A percentile compares a stretch with the other conserved stretches of the same genome.
These are phyloP conservation scores for Phocoena phocoena DNA, from an alignment of 2,113 vertebrate genomes.

Conservation along the genomic window DNA sequence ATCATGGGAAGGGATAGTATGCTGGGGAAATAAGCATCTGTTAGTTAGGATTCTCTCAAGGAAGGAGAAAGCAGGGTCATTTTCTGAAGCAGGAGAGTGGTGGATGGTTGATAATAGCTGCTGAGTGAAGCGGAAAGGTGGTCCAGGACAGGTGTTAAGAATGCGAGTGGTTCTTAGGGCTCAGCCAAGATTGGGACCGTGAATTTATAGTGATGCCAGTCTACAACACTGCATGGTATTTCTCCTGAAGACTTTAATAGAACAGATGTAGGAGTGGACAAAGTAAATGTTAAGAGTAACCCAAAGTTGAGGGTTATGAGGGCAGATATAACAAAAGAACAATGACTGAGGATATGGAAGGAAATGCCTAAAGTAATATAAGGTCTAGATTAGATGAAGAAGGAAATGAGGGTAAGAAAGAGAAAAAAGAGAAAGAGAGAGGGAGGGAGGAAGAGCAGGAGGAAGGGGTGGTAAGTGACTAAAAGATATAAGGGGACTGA, in stretches of 20 bases:
- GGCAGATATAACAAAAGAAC: background rate
- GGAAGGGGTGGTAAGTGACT: background rate
- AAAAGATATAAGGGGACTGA: background rate
- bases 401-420: background rate
- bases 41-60: background rate
- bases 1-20: background rate
- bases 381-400: background rate
- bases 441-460: no score
- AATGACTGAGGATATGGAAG: background rate
- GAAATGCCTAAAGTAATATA: background rate
- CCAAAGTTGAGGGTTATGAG: background rate
- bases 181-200: background rate
- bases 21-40: background rate
- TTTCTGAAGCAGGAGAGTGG: background rate
- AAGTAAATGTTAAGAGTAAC: slow-evolving; percentile 3
- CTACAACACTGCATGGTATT: background rate
- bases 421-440: background rate
- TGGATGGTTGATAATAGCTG: background rate
- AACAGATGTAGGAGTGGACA: background rate
- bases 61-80: background rate
- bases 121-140: background rate
- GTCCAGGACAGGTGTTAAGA: background rate
- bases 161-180: background rate
- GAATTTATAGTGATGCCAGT: background rate
- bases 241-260: background rate